A percentile compares a stretch with the other conserved stretches of the same genome.
Evolutionary conservation across 2,888 invertebrate species (phyloP).

Genomic region (Xestobium rufovillosum): DNA sequence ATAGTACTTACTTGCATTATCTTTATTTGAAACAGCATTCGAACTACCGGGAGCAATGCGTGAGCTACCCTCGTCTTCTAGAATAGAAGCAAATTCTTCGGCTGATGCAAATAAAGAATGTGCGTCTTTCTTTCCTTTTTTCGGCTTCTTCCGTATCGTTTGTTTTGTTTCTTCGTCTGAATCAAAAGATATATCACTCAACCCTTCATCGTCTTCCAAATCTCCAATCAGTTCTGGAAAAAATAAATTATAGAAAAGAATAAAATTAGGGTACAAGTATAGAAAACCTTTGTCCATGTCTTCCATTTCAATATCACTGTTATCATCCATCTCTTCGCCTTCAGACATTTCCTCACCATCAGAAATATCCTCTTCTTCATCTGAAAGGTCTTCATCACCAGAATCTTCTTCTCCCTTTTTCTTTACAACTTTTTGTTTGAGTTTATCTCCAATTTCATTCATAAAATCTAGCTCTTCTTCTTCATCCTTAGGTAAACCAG

Average conservation of each 20-base stretch:
- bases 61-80: slow-evolving; percentile 73
- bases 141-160: slow-evolving; percentile 23
- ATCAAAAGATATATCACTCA: slow-evolving; percentile 42
- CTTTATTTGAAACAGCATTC: slow-evolving; percentile 62
- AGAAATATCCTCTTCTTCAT: slow-evolving; percentile 39
- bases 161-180: slow-evolving; percentile 28
- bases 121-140: slow-evolving; percentile 42
- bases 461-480: slow-evolving; percentile 59
- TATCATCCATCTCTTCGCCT: slow-evolving; percentile 30
- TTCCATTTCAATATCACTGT: slow-evolving; percentile 34
- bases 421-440: slow-evolving; percentile 32
- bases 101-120: slow-evolving; percentile 72
- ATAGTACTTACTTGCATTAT: slow-evolving; percentile 58
- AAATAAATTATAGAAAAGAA: slow-evolving; percentile 15
- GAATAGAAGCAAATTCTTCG: slow-evolving; percentile 79
- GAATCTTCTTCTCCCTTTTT: slow-evolving; percentile 34
- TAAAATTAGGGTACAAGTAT: too few relatives aligned
- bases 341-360: slow-evolving; percentile 26
- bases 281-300: slow-evolving; percentile 34
- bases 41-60: slow-evolving; percentile 53
- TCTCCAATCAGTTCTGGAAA: slow-evolving; percentile 30
- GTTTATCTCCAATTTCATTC: slow-evolving; percentile 53
- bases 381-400: slow-evolving; percentile 41
- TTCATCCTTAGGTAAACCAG: slow-evolving; percentile 41
- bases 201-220: slow-evolving; percentile 36